These are phyloP conservation scores for Epinotia demarniana DNA, from an alignment of 2,888 invertebrate species.

Conservation along the genomic window DNA sequence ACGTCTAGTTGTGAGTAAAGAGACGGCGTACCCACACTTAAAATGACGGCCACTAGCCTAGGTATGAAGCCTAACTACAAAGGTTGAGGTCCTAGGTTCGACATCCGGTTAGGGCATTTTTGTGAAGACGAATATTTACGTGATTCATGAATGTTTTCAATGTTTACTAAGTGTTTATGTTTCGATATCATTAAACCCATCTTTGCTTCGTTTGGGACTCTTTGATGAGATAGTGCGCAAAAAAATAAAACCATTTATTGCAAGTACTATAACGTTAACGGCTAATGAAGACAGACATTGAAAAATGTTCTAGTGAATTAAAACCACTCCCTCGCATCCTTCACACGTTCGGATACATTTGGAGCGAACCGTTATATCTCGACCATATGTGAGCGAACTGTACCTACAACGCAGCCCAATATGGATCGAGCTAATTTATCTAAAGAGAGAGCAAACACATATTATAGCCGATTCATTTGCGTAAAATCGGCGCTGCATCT, in stretches of 20 bases:
- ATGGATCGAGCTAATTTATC: slow-evolving; percentile 37
- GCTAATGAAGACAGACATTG: slow-evolving; percentile 1
- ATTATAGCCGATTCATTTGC: slow-evolving; percentile 1
- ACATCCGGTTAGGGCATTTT: too few relatives aligned
- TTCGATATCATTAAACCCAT: too few relatives aligned
- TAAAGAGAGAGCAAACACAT: slow-evolving; percentile 27
- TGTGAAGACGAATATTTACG: too few relatives aligned
- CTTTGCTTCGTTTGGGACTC: too few relatives aligned
- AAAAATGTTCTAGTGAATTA: not conserved
- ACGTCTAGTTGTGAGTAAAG: too few relatives aligned
- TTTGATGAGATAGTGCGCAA: too few relatives aligned
- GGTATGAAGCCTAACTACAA: too few relatives aligned
- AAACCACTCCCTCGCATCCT: slow-evolving; percentile 8
- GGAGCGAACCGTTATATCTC: slow-evolving; percentile 34
- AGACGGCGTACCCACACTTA: too few relatives aligned
- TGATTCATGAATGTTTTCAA: too few relatives aligned
- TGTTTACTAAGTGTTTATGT: too few relatives aligned
- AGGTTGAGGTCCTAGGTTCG: too few relatives aligned
- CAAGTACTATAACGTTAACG: not conserved
- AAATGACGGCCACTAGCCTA: too few relatives aligned
- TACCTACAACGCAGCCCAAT: slow-evolving; percentile 19
- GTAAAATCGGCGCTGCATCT: not conserved
- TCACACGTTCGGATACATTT: slow-evolving; percentile 16
- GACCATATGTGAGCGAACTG: slow-evolving; percentile 32
- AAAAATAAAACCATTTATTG: not conserved